phyloP scores from a whole-genome alignment of 2,113 vertebrate species.

The Burhinus bistriatus region DNA sequence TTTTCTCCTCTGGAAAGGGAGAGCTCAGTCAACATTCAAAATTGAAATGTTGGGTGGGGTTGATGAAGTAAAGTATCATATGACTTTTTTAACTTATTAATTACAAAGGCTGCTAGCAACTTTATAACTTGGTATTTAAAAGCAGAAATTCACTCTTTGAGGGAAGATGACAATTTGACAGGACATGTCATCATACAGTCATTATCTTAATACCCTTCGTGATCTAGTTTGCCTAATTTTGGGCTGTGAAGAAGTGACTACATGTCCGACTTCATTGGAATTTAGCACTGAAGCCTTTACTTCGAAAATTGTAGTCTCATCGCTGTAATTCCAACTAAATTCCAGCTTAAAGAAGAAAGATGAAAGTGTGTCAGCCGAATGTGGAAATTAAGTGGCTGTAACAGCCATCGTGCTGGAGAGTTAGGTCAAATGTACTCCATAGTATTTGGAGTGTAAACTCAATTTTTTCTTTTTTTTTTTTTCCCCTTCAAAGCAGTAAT shows the following conservation, averaged over 20 bases:
- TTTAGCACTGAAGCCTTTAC: neutral
- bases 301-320: neutral
- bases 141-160: neutral
- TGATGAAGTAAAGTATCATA: neutral
- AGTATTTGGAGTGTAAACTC: neutral
- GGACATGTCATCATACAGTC: neutral
- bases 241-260: neutral
- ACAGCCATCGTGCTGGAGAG: neutral
- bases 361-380: neutral
- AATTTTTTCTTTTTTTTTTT: neutral
- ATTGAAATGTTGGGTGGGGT: neutral
- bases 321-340: neutral
- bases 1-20: neutral
- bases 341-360: neutral
- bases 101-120: neutral
- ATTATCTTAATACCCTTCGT: neutral
- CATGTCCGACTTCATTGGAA: neutral
- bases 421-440: neutral
- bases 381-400: neutral
- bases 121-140: neutral
- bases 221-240: neutral
- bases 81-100: neutral
- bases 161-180: neutral
- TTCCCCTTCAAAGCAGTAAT: neutral
- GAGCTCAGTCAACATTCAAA: neutral